Evolutionary conservation across 2,888 invertebrate species (phyloP).

Genomic region (Drosophila fulvimacula): DNA sequence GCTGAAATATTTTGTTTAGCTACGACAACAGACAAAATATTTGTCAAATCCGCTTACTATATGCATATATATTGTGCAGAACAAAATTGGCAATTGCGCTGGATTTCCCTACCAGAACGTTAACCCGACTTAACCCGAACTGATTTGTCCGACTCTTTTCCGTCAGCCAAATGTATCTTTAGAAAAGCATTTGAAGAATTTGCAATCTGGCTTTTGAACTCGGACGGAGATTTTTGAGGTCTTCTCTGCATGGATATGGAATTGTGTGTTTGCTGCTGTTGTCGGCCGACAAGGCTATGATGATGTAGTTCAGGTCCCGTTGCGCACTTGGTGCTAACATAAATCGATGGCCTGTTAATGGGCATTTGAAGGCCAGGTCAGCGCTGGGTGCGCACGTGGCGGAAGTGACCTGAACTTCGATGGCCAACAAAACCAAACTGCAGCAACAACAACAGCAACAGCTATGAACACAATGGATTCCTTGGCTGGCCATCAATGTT

Average conservation of each 20-base stretch:
- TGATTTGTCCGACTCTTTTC: background rate
- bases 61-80: too few species aligned
- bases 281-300: slow-evolving; percentile 10
- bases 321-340: slow-evolving; percentile 61
- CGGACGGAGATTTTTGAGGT: background rate
- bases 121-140: background rate
- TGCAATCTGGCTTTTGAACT: background rate
- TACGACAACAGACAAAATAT: too few species aligned
- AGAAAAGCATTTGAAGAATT: background rate
- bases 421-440: slow-evolving; percentile 30
- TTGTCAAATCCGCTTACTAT: too few species aligned
- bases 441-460: slow-evolving; percentile 15
- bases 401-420: slow-evolving; percentile 71
- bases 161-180: background rate
- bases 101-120: background rate
- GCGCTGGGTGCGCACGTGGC: slow-evolving; percentile 51
- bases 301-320: slow-evolving; percentile 48
- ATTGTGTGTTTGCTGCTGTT: slow-evolving; percentile 17
- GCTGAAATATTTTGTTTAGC: too few species aligned
- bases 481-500: slow-evolving; percentile 64
- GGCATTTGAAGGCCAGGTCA: slow-evolving; percentile 71
- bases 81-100: background rate
- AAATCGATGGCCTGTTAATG: slow-evolving; percentile 74
- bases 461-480: slow-evolving; percentile 30
- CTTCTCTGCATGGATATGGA: background rate